These are phyloP conservation scores for Pemphredon lugubris DNA, from an alignment of 2,888 invertebrate genomes.

Conservation along the genomic window DNA sequence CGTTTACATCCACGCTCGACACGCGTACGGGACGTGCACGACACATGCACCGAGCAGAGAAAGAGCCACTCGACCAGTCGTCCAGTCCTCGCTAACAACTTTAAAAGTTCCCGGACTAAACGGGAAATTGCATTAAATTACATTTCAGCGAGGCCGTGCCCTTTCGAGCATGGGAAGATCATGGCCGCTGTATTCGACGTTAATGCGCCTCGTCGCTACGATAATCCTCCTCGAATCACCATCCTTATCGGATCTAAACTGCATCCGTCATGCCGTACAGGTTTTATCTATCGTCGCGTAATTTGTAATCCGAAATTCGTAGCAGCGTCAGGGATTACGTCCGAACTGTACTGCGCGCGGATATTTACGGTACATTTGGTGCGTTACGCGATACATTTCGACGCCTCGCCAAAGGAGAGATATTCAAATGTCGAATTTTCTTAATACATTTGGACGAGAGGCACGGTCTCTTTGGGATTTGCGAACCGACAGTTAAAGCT, in stretches of 20 bases:
- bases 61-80: constrained; percentile 55
- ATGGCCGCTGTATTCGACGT: constrained; percentile 8
- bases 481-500: no score
- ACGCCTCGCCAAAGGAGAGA: no score
- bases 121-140: constrained; percentile 70
- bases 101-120: constrained; percentile 65
- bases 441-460: no score
- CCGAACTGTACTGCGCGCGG: background rate
- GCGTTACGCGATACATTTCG: no score
- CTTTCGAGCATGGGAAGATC: constrained; percentile 38
- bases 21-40: no score
- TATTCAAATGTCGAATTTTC: no score
- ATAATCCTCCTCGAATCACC: background rate
- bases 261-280: background rate
- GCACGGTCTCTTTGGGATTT: no score
- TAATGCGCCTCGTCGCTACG: constrained; percentile 4
- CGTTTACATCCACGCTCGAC: no score
- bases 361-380: background rate
- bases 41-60: no score
- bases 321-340: background rate
- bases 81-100: constrained; percentile 64
- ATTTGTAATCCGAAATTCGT: background rate
- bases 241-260: background rate
- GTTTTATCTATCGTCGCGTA: background rate
- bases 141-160: constrained; percentile 40